These are phyloP conservation scores for Harmothoe impar DNA, from an alignment of 2,888 invertebrate species.

Conservation along the genomic window DNA sequence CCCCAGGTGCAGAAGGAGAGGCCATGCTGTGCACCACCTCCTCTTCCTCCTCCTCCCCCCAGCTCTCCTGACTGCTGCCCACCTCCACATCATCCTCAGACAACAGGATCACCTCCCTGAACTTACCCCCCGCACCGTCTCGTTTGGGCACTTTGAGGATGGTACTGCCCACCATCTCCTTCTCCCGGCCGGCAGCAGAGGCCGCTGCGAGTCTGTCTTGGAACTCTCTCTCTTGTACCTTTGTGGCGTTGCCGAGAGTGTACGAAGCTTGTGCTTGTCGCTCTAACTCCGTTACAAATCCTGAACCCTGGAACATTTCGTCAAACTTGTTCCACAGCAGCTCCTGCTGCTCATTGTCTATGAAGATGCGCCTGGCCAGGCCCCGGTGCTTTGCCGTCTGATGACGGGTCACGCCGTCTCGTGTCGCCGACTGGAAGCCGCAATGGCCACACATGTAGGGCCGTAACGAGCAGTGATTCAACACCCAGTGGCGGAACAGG, in stretches of 20 bases:
- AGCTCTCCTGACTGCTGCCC: conserved; percentile 31
- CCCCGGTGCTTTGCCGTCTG: conserved; percentile 60
- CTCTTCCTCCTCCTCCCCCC: background rate
- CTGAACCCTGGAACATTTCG: conserved; percentile 57
- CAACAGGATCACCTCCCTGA: conserved; percentile 6
- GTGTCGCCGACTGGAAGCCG: conserved; percentile 58
- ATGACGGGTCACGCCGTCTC: conserved; percentile 60
- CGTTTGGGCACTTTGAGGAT: conserved; percentile 32
- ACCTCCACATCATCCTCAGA: background rate
- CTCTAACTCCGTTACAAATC: conserved; percentile 48
- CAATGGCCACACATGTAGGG: conserved; percentile 63
- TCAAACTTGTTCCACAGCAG: conserved; percentile 58
- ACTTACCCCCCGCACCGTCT: background rate
- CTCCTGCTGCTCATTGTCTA: conserved; percentile 60
- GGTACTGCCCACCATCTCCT: background rate
- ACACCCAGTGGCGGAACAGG: conserved; percentile 63
- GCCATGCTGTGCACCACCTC: background rate
- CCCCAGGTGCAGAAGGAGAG: background rate
- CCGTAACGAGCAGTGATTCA: conserved; percentile 60
- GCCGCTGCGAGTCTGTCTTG: background rate
- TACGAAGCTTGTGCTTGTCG: conserved; percentile 16
- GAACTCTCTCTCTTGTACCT: background rate
- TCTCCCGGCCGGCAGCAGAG: background rate
- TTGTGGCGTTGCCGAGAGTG: background rate
- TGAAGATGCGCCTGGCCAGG: conserved; percentile 40